Evolutionary conservation across 2,113 vertebrate species (phyloP).

Genomic region (Apus apus): DNA sequence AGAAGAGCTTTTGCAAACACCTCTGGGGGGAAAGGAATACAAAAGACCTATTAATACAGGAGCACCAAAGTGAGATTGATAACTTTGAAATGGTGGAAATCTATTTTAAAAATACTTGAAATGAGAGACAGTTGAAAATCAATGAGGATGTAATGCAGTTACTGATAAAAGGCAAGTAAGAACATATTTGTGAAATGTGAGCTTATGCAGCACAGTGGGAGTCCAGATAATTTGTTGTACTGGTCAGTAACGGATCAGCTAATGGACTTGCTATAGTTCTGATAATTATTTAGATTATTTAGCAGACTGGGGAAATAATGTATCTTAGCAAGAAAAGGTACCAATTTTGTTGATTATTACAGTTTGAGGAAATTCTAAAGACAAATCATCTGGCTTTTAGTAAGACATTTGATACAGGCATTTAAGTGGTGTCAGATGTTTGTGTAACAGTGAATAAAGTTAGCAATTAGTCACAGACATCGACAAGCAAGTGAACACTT

Average conservation of each 20-base stretch:
- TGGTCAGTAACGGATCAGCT: background rate
- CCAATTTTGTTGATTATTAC: background rate
- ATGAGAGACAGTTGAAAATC: background rate
- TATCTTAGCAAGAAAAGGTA: background rate
- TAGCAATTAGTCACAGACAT: background rate
- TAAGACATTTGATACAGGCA: background rate
- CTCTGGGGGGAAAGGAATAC: background rate
- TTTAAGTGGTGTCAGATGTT: background rate
- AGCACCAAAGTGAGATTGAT: background rate
- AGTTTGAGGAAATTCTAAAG: background rate
- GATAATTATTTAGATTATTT: background rate
- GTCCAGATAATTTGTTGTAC: background rate
- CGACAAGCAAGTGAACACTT: background rate
- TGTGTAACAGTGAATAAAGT: background rate
- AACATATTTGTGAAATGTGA: conserved; percentile 36
- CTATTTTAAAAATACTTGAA: background rate
- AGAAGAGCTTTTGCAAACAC: background rate
- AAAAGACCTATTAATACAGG: conserved; percentile 26
- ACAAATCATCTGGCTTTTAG: background rate
- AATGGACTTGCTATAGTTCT: background rate
- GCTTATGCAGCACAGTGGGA: background rate
- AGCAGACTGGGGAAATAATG: background rate
- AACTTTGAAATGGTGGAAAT: background rate
- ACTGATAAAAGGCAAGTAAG: background rate
- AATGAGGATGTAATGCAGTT: background rate